Percentiles rank a stretch among this genome's conserved stretches.
phyloP scores from a whole-genome alignment of 2,113 vertebrate species.

The Alouatta palliata region DNA sequence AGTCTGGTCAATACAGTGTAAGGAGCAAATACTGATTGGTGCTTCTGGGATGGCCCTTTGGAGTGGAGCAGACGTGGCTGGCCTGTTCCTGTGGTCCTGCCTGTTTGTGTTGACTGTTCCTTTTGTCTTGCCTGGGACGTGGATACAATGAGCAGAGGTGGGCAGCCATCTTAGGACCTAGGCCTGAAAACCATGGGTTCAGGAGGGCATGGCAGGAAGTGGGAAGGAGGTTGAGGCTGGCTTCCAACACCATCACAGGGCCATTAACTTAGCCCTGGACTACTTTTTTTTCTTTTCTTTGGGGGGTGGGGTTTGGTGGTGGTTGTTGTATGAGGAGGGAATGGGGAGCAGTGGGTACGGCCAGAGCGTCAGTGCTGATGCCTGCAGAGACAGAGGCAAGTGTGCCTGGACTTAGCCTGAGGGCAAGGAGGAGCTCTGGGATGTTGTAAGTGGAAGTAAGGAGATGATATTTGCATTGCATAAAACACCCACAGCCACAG shows the following conservation, averaged over 20 bases:
- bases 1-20: background rate
- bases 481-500: background rate
- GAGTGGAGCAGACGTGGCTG: background rate
- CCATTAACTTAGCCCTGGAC: no score
- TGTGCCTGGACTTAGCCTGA: no score
- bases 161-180: background rate
- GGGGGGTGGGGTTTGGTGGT: no score
- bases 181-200: background rate
- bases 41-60: background rate
- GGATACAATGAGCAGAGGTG: background rate
- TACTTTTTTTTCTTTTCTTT: no score
- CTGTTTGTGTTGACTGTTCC: background rate
- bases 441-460: background rate
- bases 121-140: background rate
- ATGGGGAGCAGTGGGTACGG: no score
- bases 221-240: no score
- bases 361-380: no score
- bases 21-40: background rate
- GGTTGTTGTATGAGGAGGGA: background rate
- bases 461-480: background rate
- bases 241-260: no score
- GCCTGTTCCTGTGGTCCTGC: background rate
- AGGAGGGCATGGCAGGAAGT: background rate
- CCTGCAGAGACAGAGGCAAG: background rate
- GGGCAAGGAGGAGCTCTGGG: no score